These are phyloP conservation scores for Drosophila athabasca DNA, from an alignment of 1,140 invertebrate genomes.

Conservation along the genomic window DNA sequence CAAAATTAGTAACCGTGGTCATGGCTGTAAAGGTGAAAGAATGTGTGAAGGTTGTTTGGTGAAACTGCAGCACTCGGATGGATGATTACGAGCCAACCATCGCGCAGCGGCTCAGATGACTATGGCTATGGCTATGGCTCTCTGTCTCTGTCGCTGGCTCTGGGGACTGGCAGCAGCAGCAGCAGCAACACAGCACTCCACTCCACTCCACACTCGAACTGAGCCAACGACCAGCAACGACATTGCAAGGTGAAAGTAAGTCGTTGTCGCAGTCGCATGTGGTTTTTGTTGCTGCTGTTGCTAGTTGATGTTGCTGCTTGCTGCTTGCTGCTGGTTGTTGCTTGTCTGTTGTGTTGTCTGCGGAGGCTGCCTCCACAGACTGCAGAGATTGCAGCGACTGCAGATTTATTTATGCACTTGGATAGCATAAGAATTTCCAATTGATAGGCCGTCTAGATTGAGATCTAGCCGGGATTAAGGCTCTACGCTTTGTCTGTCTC, in stretches of 20 bases:
- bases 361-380: constrained; percentile 6
- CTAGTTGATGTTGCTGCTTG: constrained; percentile 27
- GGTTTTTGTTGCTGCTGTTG: constrained; percentile 28
- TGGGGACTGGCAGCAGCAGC: constrained; percentile 17
- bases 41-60: constrained; percentile 84
- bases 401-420: constrained; percentile 69
- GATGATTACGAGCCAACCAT: constrained; percentile 63
- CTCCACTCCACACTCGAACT: constrained; percentile 53
- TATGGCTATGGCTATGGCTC: neutral
- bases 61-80: constrained; percentile 75
- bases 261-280: constrained; percentile 44
- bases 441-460: constrained; percentile 72
- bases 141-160: no score
- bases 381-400: constrained; percentile 31
- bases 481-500: constrained; percentile 2
- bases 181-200: no score
- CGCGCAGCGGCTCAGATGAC: constrained; percentile 59
- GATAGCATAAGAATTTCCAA: constrained; percentile 70
- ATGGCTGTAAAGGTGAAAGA: constrained; percentile 83
- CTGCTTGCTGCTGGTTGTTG: neutral
- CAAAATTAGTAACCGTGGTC: constrained; percentile 83
- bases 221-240: constrained; percentile 83
- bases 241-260: constrained; percentile 84
- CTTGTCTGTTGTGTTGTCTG: constrained; percentile 12
- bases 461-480: constrained; percentile 72